phyloP scores from a whole-genome alignment of 2,797 vertebrate genomes.

The Liparis tanakae region DNA sequence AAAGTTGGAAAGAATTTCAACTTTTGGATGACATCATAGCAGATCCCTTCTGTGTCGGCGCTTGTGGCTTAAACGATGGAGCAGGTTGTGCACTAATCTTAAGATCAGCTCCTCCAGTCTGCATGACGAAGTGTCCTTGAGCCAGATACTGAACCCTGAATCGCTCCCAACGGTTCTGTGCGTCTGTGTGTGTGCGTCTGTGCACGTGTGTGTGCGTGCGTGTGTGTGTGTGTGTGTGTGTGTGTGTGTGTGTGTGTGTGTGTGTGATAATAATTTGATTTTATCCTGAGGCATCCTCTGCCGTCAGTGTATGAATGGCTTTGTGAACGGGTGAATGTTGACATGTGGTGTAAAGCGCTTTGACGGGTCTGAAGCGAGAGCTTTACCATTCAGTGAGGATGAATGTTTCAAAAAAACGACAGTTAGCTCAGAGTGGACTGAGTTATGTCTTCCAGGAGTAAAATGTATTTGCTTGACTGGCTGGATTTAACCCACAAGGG shows the following conservation, averaged over 20 bases:
- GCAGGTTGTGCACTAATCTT: no score
- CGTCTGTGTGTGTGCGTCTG: not conserved
- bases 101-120: not conserved
- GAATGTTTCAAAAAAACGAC: conserved; percentile 36
- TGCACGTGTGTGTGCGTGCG: no score
- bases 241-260: not conserved
- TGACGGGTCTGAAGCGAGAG: not conserved
- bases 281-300: not conserved
- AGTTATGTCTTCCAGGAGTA: conserved; percentile 52
- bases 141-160: not conserved
- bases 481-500: conserved; percentile 63
- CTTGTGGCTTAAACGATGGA: no score
- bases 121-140: not conserved
- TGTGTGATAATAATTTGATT: no score
- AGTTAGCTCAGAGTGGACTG: conserved; percentile 47
- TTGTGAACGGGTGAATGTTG: not conserved
- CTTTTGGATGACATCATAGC: conserved; percentile 24
- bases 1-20: conserved; percentile 13
- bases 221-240: no score
- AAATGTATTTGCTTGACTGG: conserved; percentile 63
- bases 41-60: conserved; percentile 2
- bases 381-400: conserved; percentile 17
- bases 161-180: not conserved
- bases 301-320: not conserved
- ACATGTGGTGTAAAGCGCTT: no score